These are phyloP conservation scores for Condylura cristata DNA, from an alignment of 2,113 vertebrate genomes.

Conservation along the genomic window DNA sequence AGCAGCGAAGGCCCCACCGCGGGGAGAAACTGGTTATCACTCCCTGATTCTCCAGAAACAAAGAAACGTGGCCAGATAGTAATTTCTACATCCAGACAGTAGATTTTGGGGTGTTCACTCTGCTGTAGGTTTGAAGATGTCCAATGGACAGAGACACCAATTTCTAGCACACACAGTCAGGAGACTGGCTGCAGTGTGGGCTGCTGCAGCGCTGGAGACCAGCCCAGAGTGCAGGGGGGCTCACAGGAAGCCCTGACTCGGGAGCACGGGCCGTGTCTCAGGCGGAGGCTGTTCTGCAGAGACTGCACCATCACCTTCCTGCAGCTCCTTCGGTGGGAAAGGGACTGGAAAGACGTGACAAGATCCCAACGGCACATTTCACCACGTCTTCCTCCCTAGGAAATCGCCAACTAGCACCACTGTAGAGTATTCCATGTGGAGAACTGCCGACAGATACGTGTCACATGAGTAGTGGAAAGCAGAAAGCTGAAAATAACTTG, in stretches of 20 bases:
- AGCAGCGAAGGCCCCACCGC: neutral
- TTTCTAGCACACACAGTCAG: neutral
- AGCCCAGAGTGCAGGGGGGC: no score
- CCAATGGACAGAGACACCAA: neutral
- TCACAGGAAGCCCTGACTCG: no score
- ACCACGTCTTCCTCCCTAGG: constrained; percentile 86
- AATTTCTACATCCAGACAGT: no score
- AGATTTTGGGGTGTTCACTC: no score
- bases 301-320: no score
- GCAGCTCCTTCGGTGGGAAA: neutral
- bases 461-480: constrained; percentile 94
- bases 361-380: neutral
- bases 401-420: constrained; percentile 94
- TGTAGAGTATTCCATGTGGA: constrained; percentile 96
- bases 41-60: neutral
- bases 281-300: neutral
- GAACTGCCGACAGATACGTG: constrained; percentile 95
- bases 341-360: neutral
- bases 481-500: constrained; percentile 94
- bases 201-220: neutral
- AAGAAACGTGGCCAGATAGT: no score
- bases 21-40: neutral
- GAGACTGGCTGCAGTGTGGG: neutral
- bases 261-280: neutral
- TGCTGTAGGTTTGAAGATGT: neutral